These are phyloP conservation scores for Lonchura striata DNA, from an alignment of 2,113 vertebrate species.

Conservation along the genomic window DNA sequence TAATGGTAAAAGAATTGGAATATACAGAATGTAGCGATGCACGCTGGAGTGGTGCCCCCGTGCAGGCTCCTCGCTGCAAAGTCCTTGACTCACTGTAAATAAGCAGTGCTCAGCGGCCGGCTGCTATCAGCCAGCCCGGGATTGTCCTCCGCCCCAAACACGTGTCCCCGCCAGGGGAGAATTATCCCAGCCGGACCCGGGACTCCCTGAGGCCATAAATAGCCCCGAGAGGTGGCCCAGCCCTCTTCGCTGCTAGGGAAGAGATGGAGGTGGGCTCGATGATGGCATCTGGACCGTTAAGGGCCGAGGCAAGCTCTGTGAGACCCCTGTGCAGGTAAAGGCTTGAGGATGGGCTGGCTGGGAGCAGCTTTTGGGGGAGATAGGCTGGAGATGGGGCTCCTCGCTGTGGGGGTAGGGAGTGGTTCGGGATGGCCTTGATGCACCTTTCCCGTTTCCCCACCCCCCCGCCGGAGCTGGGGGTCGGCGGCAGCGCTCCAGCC, in stretches of 20 bases:
- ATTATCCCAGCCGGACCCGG: not conserved
- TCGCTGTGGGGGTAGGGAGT: not conserved
- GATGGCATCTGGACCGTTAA: not conserved
- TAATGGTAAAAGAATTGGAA: not conserved
- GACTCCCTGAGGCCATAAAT: not conserved
- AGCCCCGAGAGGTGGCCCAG: not conserved
- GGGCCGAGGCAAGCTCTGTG: not conserved
- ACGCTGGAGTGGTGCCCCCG: not conserved
- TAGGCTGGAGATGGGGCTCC: not conserved
- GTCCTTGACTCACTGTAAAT: not conserved
- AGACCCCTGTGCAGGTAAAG: conserved; percentile 65
- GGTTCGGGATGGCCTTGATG: not conserved
- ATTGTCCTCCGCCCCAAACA: not conserved
- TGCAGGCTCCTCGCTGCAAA: not conserved
- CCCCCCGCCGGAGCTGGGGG: not conserved
- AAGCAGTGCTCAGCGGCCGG: not conserved
- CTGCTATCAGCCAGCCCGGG: not conserved
- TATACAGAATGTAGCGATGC: not conserved
- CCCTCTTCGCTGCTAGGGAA: not conserved
- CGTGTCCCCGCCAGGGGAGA: not conserved
- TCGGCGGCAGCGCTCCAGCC: rapidly evolving
- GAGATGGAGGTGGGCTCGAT: not conserved
- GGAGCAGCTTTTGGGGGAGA: not conserved
- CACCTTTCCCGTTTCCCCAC: rapidly evolving
- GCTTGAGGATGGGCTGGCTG: not conserved